phyloP scores from a whole-genome alignment of 2,113 vertebrate genomes.

The Tringa solitaria region DNA sequence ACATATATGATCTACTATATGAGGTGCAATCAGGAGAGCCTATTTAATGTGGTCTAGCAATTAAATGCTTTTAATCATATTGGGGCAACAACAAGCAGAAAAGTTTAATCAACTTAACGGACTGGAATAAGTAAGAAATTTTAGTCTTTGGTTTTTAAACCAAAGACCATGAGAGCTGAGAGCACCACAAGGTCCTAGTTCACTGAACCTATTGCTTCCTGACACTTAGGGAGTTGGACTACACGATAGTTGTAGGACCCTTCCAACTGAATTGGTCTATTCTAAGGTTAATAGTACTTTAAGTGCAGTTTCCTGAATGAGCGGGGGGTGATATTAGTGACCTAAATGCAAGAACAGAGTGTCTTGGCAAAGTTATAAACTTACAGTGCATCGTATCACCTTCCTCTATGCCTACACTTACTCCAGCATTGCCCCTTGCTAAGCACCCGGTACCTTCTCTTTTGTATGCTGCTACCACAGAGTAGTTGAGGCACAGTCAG shows the following conservation, averaged over 20 bases:
- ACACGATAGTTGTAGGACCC: neutral
- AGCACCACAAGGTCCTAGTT: neutral
- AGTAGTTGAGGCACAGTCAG: neutral
- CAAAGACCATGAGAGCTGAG: neutral
- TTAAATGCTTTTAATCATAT: neutral
- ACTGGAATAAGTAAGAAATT: neutral
- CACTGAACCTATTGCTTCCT: neutral
- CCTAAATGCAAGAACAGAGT: neutral
- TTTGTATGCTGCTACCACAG: neutral
- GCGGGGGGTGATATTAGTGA: neutral
- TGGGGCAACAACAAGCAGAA: neutral
- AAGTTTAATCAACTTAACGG: neutral
- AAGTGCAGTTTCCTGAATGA: neutral
- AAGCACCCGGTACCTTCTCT: neutral
- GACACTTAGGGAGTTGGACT: neutral
- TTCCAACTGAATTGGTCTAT: neutral
- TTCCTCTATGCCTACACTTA: neutral
- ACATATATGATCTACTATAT: neutral
- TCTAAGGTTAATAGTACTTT: neutral
- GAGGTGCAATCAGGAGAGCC: neutral
- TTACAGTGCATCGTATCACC: rapidly evolving
- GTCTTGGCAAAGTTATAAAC: neutral
- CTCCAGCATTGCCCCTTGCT: neutral
- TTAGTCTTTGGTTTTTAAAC: neutral
- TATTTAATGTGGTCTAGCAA: neutral